These are phyloP conservation scores for Amphibalanus amphitrite DNA, from an alignment of 1,140 invertebrate species.

Conservation along the genomic window DNA sequence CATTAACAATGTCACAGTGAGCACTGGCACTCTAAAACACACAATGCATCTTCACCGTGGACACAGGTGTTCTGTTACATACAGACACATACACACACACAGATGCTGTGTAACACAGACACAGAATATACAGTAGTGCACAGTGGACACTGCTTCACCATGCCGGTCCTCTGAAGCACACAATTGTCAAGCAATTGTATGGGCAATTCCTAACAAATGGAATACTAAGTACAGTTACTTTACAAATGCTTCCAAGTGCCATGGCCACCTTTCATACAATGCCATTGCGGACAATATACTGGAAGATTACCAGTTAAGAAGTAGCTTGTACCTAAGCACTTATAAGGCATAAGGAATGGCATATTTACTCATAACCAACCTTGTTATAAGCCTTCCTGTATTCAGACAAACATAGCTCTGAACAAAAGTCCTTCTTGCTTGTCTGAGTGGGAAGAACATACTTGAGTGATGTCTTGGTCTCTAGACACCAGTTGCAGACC, in stretches of 20 bases:
- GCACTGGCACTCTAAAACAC: constrained; percentile 5
- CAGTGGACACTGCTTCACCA: too few relatives aligned
- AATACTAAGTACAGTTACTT: too few relatives aligned
- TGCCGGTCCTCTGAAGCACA: neutral
- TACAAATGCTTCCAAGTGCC: too few relatives aligned
- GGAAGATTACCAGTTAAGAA: too few relatives aligned
- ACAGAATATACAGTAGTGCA: too few relatives aligned
- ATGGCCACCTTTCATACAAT: too few relatives aligned
- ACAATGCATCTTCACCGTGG: constrained; percentile 3
- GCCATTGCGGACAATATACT: too few relatives aligned
- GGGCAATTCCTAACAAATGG: too few relatives aligned
- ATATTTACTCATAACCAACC: constrained; percentile 25
- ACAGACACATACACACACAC: constrained; percentile 11
- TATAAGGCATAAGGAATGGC: too few relatives aligned
- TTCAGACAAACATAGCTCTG: constrained; percentile 67
- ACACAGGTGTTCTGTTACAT: constrained; percentile 6
- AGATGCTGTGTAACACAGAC: neutral
- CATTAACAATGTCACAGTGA: constrained; percentile 9
- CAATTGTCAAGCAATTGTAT: too few relatives aligned
- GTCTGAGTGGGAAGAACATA: constrained; percentile 70
- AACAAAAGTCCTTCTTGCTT: constrained; percentile 83
- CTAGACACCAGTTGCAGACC: constrained; percentile 40
- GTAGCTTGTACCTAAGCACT: too few relatives aligned
- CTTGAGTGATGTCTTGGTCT: constrained; percentile 57
- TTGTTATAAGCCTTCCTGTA: constrained; percentile 72